Evolutionary conservation across 2,797 vertebrate genomes (phyloP).

Genomic region (Myotis daubentonii): DNA sequence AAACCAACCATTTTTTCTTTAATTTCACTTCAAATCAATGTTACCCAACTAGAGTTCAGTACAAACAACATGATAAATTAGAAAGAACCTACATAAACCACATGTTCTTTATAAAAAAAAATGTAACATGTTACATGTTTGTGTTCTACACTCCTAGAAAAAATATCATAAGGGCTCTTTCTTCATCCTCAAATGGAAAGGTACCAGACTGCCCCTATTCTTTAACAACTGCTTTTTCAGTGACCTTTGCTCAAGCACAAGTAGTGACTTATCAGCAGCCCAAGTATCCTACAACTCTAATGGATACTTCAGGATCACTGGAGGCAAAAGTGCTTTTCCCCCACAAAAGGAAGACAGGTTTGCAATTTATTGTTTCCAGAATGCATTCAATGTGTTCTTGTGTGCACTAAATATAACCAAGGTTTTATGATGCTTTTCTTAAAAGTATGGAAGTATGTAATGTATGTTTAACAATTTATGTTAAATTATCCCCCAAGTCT

Average conservation of each 20-base stretch:
- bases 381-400: background rate
- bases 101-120: slow-evolving; percentile 8
- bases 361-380: slow-evolving; percentile 11
- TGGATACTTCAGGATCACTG: background rate
- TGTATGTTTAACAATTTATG: background rate
- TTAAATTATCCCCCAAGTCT: background rate
- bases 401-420: background rate
- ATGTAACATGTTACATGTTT: background rate
- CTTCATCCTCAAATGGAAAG: background rate
- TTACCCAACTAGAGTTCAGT: background rate
- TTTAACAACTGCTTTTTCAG: background rate
- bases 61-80: slow-evolving; percentile 19
- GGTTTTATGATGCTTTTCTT: background rate
- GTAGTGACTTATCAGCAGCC: background rate
- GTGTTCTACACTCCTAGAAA: background rate
- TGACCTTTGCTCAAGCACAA: background rate
- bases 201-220: background rate
- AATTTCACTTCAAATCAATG: slow-evolving; percentile 4
- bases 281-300: background rate
- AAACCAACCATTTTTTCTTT: background rate
- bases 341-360: background rate
- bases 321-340: background rate
- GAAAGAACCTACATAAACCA: slow-evolving; percentile 7
- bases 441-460: background rate
- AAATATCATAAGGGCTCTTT: background rate